Conservation (phyloP, 1,140 invertebrate genomes). For the Brachionus asplanchnoidis region DNA sequence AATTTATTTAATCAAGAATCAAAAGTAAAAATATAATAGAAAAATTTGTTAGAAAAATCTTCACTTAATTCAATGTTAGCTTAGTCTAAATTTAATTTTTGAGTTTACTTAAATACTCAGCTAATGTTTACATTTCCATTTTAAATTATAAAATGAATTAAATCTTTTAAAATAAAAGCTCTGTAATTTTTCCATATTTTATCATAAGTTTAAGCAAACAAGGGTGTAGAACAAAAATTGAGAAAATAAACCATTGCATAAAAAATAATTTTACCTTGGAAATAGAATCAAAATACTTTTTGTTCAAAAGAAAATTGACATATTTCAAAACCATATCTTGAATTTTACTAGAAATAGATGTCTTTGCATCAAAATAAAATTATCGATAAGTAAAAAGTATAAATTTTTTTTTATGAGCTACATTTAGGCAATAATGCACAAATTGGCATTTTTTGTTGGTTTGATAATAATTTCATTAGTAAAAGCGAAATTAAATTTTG, state of each 20-base stretch:
- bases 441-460: not conserved
- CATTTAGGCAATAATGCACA: not conserved
- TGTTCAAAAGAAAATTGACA: not conserved
- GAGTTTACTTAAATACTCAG: not conserved
- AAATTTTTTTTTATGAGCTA: not conserved
- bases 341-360: not conserved
- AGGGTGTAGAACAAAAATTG: not conserved
- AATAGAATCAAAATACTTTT: not conserved
- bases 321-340: not conserved
- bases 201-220: not conserved
- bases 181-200: not conserved
- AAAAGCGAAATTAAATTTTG: not conserved
- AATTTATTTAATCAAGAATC: too few relatives aligned
- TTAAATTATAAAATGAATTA: not conserved
- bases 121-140: not conserved
- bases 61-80: too few relatives aligned
- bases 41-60: too few relatives aligned
- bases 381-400: not conserved
- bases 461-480: not conserved
- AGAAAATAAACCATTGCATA: not conserved
- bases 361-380: not conserved
- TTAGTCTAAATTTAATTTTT: too few relatives aligned
- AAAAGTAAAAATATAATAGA: too few relatives aligned
- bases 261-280: not conserved
- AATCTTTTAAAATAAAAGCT: not conserved